phyloP scores from a whole-genome alignment of 2,888 invertebrate species.

The Andrena trimmerana region DNA sequence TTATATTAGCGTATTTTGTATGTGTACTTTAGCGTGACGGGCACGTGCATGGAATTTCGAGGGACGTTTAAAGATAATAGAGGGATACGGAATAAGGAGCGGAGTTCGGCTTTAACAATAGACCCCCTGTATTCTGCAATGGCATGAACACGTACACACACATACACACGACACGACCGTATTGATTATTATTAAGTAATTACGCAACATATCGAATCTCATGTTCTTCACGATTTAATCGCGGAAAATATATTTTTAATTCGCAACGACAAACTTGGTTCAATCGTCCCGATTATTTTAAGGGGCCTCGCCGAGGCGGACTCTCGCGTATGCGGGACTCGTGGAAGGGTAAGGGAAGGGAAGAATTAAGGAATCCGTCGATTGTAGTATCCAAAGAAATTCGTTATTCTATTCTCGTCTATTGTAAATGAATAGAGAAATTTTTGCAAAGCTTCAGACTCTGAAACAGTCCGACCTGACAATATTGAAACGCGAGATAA shows the following conservation, averaged over 20 bases:
- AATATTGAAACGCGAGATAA: conserved; percentile 76
- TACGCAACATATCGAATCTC: conserved; percentile 78
- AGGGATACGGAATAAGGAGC: not conserved
- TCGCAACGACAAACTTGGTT: conserved; percentile 58
- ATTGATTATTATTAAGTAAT: conserved; percentile 73
- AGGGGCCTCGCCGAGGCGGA: conserved; percentile 9
- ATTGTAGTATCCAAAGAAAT: conserved; percentile 66
- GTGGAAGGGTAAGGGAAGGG: conserved; percentile 22
- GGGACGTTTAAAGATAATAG: not conserved
- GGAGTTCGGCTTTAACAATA: conserved; percentile 33
- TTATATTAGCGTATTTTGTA: conserved; percentile 33
- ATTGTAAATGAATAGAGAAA: conserved; percentile 65
- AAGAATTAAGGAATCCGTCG: conserved; percentile 63
- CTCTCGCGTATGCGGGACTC: conserved; percentile 19
- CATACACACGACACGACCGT: conserved; percentile 49
- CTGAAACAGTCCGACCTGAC: conserved; percentile 77
- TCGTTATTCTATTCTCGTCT: conserved; percentile 66
- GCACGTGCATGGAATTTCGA: conserved; percentile 37
- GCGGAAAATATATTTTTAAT: conserved; percentile 68
- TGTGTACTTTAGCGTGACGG: conserved; percentile 33
- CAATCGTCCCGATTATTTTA: conserved; percentile 49
- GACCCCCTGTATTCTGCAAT: conserved; percentile 66
- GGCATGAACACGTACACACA: conserved; percentile 13
- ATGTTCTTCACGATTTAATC: conserved; percentile 56
- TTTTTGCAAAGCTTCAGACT: conserved; percentile 52